A percentile compares a stretch with the other conserved stretches of the same genome.
These are phyloP conservation scores for Notoglanidium macrostoma DNA, from an alignment of 2,797 vertebrate species.

Conservation along the genomic window DNA sequence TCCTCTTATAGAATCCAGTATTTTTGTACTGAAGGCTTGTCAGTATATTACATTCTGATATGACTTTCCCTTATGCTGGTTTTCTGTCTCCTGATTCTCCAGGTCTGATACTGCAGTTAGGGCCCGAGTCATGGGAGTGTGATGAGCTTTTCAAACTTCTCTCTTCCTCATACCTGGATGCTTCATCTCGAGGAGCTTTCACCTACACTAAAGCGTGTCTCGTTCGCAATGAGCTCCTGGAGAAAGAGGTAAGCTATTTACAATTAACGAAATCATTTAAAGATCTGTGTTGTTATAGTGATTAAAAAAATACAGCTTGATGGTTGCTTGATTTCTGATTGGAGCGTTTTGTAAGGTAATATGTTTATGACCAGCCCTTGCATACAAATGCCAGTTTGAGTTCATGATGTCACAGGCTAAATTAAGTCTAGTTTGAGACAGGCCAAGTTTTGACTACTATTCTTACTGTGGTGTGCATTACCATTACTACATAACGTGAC, in stretches of 20 bases:
- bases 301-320: background rate
- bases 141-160: slow-evolving; percentile 89
- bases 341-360: slow-evolving; percentile 3
- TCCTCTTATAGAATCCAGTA: background rate
- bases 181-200: slow-evolving; percentile 82
- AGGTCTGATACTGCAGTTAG: slow-evolving; percentile 89
- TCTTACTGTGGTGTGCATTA: background rate
- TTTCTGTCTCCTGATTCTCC: slow-evolving; percentile 15
- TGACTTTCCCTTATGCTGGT: background rate
- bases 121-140: slow-evolving; percentile 87
- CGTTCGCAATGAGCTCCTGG: slow-evolving; percentile 91
- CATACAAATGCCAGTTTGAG: background rate
- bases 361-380: background rate
- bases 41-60: background rate
- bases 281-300: background rate
- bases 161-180: slow-evolving; percentile 87
- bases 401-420: slow-evolving; percentile 8
- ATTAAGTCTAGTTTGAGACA: slow-evolving; percentile 10
- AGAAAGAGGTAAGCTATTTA: slow-evolving; percentile 84
- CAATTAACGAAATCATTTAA: background rate
- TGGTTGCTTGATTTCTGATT: background rate
- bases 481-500: too few relatives aligned
- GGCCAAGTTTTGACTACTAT: background rate
- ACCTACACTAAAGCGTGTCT: slow-evolving; percentile 87
- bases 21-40: background rate